These are phyloP conservation scores for Tetramorium simillimum DNA, from an alignment of 1,140 invertebrate genomes.

Conservation along the genomic window DNA sequence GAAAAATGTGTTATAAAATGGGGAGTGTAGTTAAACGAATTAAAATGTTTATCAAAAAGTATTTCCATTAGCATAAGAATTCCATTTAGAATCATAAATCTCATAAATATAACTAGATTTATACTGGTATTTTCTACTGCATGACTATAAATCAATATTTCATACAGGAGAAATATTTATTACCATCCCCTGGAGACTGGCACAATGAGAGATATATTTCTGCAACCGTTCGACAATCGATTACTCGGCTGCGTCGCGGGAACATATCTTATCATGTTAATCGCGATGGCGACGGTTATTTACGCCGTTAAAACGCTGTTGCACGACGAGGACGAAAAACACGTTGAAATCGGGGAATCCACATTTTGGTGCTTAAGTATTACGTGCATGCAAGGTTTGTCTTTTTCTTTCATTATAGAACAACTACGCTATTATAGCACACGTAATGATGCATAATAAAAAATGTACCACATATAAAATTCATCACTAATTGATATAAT, in stretches of 20 bases:
- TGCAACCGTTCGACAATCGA: constrained; percentile 87
- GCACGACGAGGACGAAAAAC: constrained; percentile 74
- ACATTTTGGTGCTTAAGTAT: constrained; percentile 87
- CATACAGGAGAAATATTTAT: constrained; percentile 87
- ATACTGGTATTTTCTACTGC: neutral
- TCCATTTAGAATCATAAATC: neutral
- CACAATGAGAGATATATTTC: constrained; percentile 87
- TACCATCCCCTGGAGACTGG: constrained; percentile 87
- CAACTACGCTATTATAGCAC: too few relatives aligned
- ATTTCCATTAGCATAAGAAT: neutral
- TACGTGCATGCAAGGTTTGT: constrained; percentile 88
- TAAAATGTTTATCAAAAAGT: too few relatives aligned
- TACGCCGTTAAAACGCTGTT: constrained; percentile 78
- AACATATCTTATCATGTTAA: constrained; percentile 84
- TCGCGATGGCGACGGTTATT: constrained; percentile 85
- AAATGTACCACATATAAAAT: too few relatives aligned
- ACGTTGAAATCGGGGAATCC: constrained; percentile 85
- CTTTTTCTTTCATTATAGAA: neutral
- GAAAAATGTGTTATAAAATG: neutral
- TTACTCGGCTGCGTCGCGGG: constrained; percentile 85
- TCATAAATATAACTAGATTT: neutral
- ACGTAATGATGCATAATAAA: too few relatives aligned
- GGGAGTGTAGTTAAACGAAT: neutral
- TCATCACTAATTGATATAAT: too few relatives aligned
- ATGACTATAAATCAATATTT: neutral